Evolutionary conservation across 2,797 vertebrate species (phyloP), one percentile per base, ranked within the genome.

Genomic region (Enteromius anoplus): DNA sequence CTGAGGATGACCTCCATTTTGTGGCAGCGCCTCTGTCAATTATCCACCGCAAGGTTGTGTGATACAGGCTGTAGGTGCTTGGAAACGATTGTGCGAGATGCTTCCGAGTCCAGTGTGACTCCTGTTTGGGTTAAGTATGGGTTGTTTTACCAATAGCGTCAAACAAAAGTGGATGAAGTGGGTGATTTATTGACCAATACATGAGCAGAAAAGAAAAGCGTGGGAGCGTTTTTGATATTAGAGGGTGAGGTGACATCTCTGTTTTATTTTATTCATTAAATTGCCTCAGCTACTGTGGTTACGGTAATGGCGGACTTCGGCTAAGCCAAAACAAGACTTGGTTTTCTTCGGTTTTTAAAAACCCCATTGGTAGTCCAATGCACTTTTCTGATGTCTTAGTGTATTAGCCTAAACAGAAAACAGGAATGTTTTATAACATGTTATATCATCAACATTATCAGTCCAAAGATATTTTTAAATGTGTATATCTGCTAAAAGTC

Each of bases 11-110:
- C 45, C 58, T 80, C 75, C 75, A 86, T 86, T 86, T 86, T 77
- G 71, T 80, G 65, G 65, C 26, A 49, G 60, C 17, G 17, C 23
- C 58, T 75, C 32, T 42, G 69, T 37, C 32, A 65, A 26, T 81
- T 75, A 64, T 60, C 42, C 85, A 87, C 84, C 81, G 85, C 90
- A 86, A 89, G 92, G 91, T 91, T 92, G 90, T 89, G 83, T 71
- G 88, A 91, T 91, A 92, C 91, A 89, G 91, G 93, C 90, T 91
- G 91, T 90, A 90, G 91, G 23, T 32, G 70, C 69, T 12, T 73
- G 26, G 53, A 37, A 45, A 49, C 37, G n/a, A 42, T 81, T 64
- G 69, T 73, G 21, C 11, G 29, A 72, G 55, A 62, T 72, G 55
- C 64, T 79, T 53, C 76, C 26, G 21, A 53, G 32, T 55, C 58